Evolutionary conservation across 2,113 vertebrate genomes (phyloP), one percentile per base, ranked within the genome.

Genomic region (Carettochelys insculpta): DNA sequence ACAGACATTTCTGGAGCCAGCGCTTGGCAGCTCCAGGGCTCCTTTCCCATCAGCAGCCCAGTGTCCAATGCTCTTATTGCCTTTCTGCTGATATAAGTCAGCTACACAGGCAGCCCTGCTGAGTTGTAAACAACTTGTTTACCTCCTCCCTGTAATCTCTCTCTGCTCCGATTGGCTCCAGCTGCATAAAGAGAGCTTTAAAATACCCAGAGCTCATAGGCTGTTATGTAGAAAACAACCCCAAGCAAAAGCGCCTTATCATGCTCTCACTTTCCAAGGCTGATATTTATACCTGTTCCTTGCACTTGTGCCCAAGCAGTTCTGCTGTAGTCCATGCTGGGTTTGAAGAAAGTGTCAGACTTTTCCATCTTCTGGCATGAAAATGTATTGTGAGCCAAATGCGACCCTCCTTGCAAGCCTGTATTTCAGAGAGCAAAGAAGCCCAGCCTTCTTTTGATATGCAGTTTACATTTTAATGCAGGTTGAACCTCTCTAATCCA

Each of bases 151-250:
- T 90, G 81, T 85, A 90, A 89, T 96, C 92, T 92, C 90, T 91
- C 91, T 92, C 95, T 91, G 85, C 93, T 92, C 90, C 83, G 91
- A 5, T 82, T 73, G 27, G 93, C 87, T 95, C 65, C 86, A 80
- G 86, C 80, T 85, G 88, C 85, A 80, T 94, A 94, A 95, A 96
- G 84, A 95, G 91, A 94, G 81, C 86, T 91, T 92, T 95, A 95
- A 89, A 94, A 80, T 82, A 90, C 43, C 50, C 90, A 1, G 0
- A 90, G 91, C 92, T 96, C 95, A 94, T 75, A 96, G 95, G 86
- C 90, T 90, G 88, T 75, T 87, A 52, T 48, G 82, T 83, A 89
- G 68, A 94, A 95, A 94, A 95, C 90, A 87, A 76, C 73, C 38
- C 87, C 76, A 56, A 79, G 80, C 95, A 45, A 90, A 48, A 56